These are phyloP conservation scores for Carassius carassius DNA, from an alignment of 2,113 vertebrate genomes.

Conservation along the genomic window DNA sequence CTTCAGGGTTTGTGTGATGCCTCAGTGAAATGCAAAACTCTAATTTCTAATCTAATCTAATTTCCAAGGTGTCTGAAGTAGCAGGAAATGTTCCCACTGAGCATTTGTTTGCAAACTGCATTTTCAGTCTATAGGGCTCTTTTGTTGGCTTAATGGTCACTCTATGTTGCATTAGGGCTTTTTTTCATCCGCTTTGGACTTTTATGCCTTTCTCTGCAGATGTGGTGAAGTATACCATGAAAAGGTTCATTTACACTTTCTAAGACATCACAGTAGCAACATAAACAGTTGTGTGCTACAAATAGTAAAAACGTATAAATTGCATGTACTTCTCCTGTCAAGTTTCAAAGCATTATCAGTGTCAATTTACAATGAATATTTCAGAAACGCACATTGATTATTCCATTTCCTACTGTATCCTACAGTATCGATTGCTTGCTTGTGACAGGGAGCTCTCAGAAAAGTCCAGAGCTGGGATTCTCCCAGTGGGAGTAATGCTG, in stretches of 20 bases:
- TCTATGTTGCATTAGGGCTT: background rate
- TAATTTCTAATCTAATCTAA: background rate
- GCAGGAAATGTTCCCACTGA: background rate
- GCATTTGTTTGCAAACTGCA: background rate
- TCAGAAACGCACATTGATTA: background rate
- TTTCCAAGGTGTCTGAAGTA: background rate
- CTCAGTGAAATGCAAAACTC: background rate
- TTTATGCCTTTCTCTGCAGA: background rate
- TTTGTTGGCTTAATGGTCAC: background rate
- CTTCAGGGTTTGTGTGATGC: background rate
- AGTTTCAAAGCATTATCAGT: background rate
- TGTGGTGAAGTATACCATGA: background rate
- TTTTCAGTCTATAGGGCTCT: background rate
- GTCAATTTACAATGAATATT: background rate
- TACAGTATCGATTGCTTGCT: background rate
- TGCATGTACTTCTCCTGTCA: background rate
- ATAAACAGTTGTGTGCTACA: background rate
- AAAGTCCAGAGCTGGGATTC: background rate
- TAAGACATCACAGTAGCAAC: background rate
- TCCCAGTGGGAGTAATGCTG: background rate
- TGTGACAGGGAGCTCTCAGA: background rate
- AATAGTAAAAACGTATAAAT: background rate
- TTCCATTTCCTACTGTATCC: background rate
- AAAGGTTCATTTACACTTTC: background rate
- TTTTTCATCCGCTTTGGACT: background rate